phyloP scores from a whole-genome alignment of 2,797 vertebrate genomes.

The Falco biarmicus region DNA sequence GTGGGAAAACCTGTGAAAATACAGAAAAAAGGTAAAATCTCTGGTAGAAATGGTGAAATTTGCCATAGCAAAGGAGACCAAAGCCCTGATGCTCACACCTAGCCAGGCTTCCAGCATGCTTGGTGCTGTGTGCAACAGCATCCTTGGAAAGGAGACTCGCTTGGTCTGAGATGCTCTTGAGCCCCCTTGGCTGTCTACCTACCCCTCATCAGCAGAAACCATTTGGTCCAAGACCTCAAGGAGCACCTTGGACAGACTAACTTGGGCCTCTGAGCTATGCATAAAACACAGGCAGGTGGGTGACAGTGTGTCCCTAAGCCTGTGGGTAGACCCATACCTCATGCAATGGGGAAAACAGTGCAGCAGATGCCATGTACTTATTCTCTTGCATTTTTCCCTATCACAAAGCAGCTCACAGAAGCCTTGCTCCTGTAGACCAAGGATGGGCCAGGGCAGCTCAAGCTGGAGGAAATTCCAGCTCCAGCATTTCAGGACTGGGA shows the following conservation, averaged over 20 bases:
- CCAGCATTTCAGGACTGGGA: background rate
- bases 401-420: background rate
- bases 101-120: background rate
- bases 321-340: background rate
- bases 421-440: background rate
- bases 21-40: background rate
- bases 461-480: background rate
- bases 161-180: background rate
- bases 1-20: background rate
- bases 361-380: background rate
- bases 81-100: background rate
- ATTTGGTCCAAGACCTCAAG: background rate
- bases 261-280: accelerated
- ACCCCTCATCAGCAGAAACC: background rate
- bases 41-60: background rate
- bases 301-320: background rate
- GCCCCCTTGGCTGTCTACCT: background rate
- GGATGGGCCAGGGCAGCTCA: background rate
- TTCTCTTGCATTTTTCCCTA: background rate
- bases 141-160: background rate
- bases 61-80: background rate
- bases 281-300: too few species aligned
- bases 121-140: background rate
- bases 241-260: background rate
- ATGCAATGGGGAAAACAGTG: background rate